Base-by-base conservation (phyloP, 2,113 vertebrate species). In the Vireo altiloquus region DNA sequence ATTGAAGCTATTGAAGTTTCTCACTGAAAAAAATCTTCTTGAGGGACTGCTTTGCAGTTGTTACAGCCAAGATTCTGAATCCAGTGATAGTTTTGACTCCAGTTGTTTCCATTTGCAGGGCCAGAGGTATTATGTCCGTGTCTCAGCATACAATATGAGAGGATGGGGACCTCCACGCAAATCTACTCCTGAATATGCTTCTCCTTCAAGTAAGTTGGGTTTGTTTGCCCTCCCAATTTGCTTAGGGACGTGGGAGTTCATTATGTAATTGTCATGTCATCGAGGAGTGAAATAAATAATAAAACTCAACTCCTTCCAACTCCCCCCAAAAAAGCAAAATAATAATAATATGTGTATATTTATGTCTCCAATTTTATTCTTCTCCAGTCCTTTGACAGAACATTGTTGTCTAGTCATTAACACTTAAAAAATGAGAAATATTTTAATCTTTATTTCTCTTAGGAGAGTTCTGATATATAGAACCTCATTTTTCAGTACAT, bases 81-180 rank as follows among this genome's bases (percentile, higher is more conserved):
- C 9, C 40, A 87, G 56, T 24, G 47, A 37, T 49, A 87, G 49
- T 81, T 79, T 72, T 97, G 79, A 97, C 54, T 95, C 37, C 82
- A 33, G 84, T 40, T 98, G 31, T 68, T 95, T 97, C 72, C 68
- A 74, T 95, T 96, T 95, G 24, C 98, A 99, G 99, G 99, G 99
- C 64, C 98, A 98, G 65, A 96, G 97, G 13, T 99, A 99, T 97
- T 99, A 98, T 65, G 97, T 99, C 40, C 98, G 97, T 74, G 98
- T 99, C 86, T 99, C 98, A 5, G 99, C 99, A 23, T 99, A 98
- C 88, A 99, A 99, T 96, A 99, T 99, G 99, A 99, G 98, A 97
- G 99, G 99, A 94, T 99, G 99, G 99, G 99, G 99, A 88, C 98
- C 98, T 28, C 92, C 98, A 46, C 87, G 98, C 90, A 97, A 89